A percentile compares a stretch with the other conserved stretches of the same genome.
These are phyloP conservation scores for Girardia tigrina DNA, from an alignment of 2,888 invertebrate genomes.

Conservation along the genomic window DNA sequence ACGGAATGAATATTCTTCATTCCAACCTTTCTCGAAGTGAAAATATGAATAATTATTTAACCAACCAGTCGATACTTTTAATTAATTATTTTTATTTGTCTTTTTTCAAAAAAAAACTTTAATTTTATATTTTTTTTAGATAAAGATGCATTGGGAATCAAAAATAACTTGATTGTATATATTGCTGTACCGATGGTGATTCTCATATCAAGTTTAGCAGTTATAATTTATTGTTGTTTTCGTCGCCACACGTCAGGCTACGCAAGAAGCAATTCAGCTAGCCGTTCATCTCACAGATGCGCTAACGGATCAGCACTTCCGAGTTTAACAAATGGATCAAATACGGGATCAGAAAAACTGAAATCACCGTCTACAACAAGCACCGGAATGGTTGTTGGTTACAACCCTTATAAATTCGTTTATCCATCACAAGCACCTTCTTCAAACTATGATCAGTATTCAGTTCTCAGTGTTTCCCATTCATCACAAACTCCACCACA, in stretches of 20 bases:
- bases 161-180: not conserved
- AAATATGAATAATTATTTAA: no score
- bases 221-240: conserved; percentile 8
- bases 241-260: conserved; percentile 1
- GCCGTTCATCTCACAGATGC: conserved; percentile 7
- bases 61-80: no score
- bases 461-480: conserved; percentile 11
- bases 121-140: not conserved
- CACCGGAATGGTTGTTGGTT: not conserved
- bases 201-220: not conserved
- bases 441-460: conserved; percentile 1
- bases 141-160: conserved; percentile 12
- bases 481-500: conserved; percentile 5
- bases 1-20: no score
- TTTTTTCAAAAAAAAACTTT: no score
- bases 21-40: no score
- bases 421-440: not conserved
- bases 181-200: conserved; percentile 1
- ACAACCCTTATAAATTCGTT: not conserved
- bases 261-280: not conserved
- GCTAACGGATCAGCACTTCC: not conserved
- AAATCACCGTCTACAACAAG: not conserved
- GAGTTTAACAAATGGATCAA: not conserved
- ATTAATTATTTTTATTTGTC: no score
- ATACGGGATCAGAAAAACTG: conserved; percentile 11